A percentile compares a stretch with the other conserved stretches of the same genome.
Conservation (phyloP, 2,113 vertebrate genomes). For the Bostrychus sinensis region DNA sequence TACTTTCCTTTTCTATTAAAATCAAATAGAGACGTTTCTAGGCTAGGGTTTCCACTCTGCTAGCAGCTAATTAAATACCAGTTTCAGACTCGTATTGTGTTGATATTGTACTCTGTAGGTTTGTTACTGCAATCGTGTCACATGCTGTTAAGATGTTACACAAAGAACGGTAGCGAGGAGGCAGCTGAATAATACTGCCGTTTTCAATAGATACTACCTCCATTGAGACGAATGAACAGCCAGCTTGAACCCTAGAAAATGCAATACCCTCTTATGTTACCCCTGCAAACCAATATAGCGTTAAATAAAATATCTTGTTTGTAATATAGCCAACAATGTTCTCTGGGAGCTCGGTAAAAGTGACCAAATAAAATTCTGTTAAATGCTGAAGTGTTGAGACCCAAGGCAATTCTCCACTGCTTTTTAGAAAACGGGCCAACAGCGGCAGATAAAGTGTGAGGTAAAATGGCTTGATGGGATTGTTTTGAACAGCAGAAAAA, state of each 20-base stretch:
- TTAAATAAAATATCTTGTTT: conserved; percentile 7
- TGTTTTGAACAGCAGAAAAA: neutral
- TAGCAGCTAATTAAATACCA: conserved; percentile 36
- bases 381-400: neutral
- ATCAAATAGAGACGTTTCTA: conserved; percentile 46
- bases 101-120: neutral
- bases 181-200: neutral
- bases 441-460: neutral
- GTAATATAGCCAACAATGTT: neutral
- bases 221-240: neutral
- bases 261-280: neutral
- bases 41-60: conserved; percentile 1
- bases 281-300: neutral
- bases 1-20: conserved; percentile 45
- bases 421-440: conserved; percentile 1
- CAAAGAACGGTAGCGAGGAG: conserved; percentile 4
- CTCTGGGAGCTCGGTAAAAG: neutral
- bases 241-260: neutral
- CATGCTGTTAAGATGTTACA: conserved; percentile 18
- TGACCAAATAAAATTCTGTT: conserved; percentile 3
- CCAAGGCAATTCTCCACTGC: neutral
- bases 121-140: conserved; percentile 8
- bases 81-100: conserved; percentile 6
- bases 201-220: neutral
- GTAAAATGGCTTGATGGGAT: neutral